Evolutionary conservation across 2,113 vertebrate species (phyloP), one percentile per base, ranked within the genome.

Genomic region (Menidia beryllina): DNA sequence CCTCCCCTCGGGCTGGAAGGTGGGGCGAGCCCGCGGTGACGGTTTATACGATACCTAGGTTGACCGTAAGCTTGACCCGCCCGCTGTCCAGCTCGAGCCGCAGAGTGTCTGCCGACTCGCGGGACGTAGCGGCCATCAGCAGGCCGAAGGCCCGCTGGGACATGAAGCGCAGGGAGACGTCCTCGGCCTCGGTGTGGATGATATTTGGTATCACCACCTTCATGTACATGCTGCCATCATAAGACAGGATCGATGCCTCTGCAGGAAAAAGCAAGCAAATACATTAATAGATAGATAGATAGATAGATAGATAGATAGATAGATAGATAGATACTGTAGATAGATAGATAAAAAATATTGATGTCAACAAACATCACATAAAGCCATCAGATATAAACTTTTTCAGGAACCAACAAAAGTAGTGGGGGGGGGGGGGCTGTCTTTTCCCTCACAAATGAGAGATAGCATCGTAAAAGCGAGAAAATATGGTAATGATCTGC

Each of bases 141-240:
- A 99, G 89, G 72, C 97, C 97, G 1, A 97, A 99, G 1, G 97
- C 97, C 0, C 96, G 94, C 87, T 98, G 97, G 19, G 97, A 99
- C 95, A 94, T 96, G 92, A 99, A 99, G 58, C 97, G 97, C 56
- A 99, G 95, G 17, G 97, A 98, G 53, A 98, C 96, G 0, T 99
- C 97, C 75, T 99, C 97, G 0, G 97, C 97, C 79, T 99, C 97
- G 0, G 97, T 98, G 82, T 99, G 97, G 93, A 98, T 96, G 5
- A 97, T 94, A 71, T 93, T 94, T 0, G 97, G 97, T 87, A 99
- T 96, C 87, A 96, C 87, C 55, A 99, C 93, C 89, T 99, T 99
- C 97, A 99, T 98, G 85, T 97, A 98, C 97, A 99, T 99, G 89
- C 96, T 98, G 82, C 97, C 97, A 0, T 99, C 97, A 0, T 94